A percentile compares a stretch with the other conserved stretches of the same genome.
Conservation (phyloP, 2,797 vertebrate genomes). For the Melanotaenia pygmaea region DNA sequence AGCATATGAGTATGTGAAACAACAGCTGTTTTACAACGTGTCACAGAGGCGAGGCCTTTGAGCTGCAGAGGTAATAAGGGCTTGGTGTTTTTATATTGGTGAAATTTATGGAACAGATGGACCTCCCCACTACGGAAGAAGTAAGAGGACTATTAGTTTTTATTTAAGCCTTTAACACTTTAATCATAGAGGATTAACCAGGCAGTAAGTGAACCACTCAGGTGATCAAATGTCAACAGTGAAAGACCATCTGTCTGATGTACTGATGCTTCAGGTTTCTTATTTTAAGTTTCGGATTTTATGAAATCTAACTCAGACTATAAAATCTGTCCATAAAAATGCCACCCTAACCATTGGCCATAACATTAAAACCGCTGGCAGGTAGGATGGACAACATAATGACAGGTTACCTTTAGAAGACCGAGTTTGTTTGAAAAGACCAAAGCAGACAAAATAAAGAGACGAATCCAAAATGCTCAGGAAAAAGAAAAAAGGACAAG, state of each 20-base stretch:
- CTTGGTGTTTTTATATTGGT: constrained; percentile 49
- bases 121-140: constrained; percentile 51
- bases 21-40: constrained; percentile 53
- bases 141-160: constrained; percentile 69
- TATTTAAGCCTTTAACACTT: constrained; percentile 65
- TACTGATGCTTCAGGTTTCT: constrained; percentile 15
- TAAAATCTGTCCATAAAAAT: not conserved
- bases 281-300: constrained; percentile 1
- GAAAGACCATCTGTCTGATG: constrained; percentile 2
- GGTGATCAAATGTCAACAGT: constrained; percentile 61
- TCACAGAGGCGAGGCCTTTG: constrained; percentile 26
- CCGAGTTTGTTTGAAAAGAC: not conserved
- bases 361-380: not conserved
- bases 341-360: not conserved
- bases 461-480: not conserved
- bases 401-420: not conserved
- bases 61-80: constrained; percentile 28
- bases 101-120: constrained; percentile 73
- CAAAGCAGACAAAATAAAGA: not conserved
- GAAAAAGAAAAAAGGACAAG: not conserved
- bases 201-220: constrained; percentile 59
- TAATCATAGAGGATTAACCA: constrained; percentile 67
- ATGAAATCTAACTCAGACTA: constrained; percentile 7
- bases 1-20: constrained; percentile 39
- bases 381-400: not conserved